Evolutionary conservation across 2,113 vertebrate species (phyloP), one percentile per base, ranked within the genome.

Genomic region (Fregata magnificens): DNA sequence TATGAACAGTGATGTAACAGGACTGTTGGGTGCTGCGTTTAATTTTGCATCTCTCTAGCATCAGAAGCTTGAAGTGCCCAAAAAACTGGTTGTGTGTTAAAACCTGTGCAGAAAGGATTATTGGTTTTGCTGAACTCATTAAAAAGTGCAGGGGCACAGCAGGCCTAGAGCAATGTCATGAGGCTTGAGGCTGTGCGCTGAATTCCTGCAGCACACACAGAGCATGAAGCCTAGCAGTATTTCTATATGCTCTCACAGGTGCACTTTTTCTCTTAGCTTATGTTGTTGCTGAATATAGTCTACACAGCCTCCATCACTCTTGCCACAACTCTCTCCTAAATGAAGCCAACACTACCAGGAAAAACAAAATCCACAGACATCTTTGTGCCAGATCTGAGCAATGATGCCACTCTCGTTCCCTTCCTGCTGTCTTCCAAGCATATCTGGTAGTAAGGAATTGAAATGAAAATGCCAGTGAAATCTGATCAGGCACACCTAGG

Each of bases 391-490:
- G 34, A 26, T 77, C 50, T 72, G 28, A 73, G 47, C 42, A 62
- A 24, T 34, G 28, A 38, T 1, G 2, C 36, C 47, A 50, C 11
- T n/a, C 28, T 78, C 0, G 0, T 29, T 79, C 19, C 40, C 7
- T 55, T 56, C 12, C 24, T 89, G 34, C 19, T 61, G 17, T 76
- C 38, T 69, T 84, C 52, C n/a, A 79, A 40, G 34, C 16, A 31
- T 0, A 0, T 34, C 47, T 71, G 25, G 7, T 42, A 78, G 61
- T 16, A 44, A 71, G 49, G 53, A 84, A 79, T 6, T 2, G 5
- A 56, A 53, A 58, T 7, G 10, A 53, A 47, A 76, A 65, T 58
- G 34, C 17, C 25, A 53, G 11, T 34, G 45, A 55, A 79, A 95
- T 47, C 34, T 65, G 21, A 28, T 32, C 61, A 67, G 36, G 16